A percentile compares a stretch with the other conserved stretches of the same genome.
These are phyloP conservation scores for Eclectus roratus DNA, from an alignment of 2,113 vertebrate species.

Conservation along the genomic window DNA sequence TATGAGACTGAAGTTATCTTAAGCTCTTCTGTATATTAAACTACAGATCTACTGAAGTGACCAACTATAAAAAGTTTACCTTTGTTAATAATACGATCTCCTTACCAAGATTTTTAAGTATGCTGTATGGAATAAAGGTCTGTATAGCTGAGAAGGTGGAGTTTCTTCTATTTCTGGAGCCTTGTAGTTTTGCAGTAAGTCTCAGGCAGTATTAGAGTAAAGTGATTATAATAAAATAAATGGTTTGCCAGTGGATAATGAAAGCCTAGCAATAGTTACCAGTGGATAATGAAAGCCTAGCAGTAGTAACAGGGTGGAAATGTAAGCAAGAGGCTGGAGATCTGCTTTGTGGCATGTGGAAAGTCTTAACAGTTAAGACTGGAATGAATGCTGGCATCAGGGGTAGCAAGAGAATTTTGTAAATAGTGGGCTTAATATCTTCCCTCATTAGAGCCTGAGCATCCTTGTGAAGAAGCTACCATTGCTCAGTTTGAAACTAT, in stretches of 20 bases:
- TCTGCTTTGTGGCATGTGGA: background rate
- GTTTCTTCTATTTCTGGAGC: background rate
- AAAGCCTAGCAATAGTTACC: background rate
- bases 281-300: background rate
- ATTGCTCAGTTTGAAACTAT: background rate
- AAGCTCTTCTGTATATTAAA: background rate
- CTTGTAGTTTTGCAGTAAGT: background rate
- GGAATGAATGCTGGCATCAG: background rate
- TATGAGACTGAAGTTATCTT: background rate
- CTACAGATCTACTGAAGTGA: background rate
- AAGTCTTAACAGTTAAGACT: background rate
- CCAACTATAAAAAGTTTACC: background rate
- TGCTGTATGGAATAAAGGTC: background rate
- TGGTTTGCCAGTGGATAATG: background rate
- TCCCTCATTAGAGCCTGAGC: background rate
- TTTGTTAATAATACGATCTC: background rate
- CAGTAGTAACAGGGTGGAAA: background rate
- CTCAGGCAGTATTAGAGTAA: background rate
- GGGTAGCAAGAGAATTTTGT: fast-evolving
- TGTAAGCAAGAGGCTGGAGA: background rate
- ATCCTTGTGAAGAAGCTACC: background rate
- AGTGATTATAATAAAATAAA: background rate
- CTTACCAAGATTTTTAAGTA: background rate
- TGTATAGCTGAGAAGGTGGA: background rate
- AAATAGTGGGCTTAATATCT: background rate